phyloP scores from a whole-genome alignment of 2,113 vertebrate genomes.

The Apteryx mantelli region DNA sequence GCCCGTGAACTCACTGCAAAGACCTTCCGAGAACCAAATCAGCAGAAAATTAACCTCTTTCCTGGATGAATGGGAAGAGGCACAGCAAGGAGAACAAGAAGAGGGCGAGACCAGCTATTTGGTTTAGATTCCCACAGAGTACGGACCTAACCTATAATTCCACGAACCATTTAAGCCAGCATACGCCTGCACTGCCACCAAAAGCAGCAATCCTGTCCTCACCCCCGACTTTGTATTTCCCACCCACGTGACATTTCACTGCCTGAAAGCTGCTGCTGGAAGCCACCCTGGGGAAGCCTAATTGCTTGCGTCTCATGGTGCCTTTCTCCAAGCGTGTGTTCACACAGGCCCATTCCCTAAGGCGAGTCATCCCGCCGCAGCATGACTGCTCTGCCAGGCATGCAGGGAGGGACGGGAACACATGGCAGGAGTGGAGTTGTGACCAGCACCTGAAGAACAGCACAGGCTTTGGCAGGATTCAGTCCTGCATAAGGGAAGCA shows the following conservation, averaged over 20 bases:
- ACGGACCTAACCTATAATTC: too few relatives aligned
- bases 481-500: fast-evolving
- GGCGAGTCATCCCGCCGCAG: too few relatives aligned
- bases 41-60: background rate
- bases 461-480: background rate
- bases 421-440: background rate
- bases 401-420: too few relatives aligned
- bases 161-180: background rate
- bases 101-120: background rate
- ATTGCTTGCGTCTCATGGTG: fast-evolving
- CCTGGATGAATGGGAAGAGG: background rate
- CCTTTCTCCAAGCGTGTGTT: background rate
- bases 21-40: background rate
- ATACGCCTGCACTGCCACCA: background rate
- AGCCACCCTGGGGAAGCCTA: too few relatives aligned
- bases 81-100: background rate
- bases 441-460: background rate
- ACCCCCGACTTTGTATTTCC: too few relatives aligned
- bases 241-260: background rate
- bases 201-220: fast-evolving
- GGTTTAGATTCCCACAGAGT: background rate
- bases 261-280: too few relatives aligned
- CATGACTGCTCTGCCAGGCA: too few relatives aligned
- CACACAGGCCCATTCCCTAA: background rate
- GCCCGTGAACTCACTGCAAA: background rate